Percentiles rank a stretch among this genome's conserved stretches.
Conservation (phyloP, 2,113 vertebrate species). For the Crotalus helleri region DNA sequence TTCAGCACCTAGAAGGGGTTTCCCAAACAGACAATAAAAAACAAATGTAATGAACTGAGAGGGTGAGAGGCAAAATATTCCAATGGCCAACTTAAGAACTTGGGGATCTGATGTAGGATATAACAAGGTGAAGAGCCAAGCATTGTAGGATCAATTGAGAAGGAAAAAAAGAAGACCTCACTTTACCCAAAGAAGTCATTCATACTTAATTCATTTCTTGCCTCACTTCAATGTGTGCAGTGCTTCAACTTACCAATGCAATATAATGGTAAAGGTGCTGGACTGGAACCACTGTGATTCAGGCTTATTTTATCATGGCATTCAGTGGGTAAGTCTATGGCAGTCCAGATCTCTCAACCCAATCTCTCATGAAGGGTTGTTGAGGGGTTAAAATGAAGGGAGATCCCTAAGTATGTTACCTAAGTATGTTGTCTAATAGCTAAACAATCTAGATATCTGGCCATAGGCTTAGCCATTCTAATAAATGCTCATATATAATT, state of each 20-base stretch:
- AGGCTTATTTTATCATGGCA: neutral
- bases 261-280: neutral
- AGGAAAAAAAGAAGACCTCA: neutral
- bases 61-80: neutral
- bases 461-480: neutral
- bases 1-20: neutral
- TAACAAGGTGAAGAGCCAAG: neutral
- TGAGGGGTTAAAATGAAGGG: neutral
- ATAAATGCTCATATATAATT: neutral
- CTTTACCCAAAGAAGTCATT: neutral
- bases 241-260: neutral
- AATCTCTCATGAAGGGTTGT: neutral
- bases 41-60: neutral
- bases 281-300: neutral
- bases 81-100: neutral
- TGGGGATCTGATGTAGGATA: neutral
- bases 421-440: neutral
- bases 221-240: neutral
- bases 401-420: neutral
- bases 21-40: neutral
- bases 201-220: neutral
- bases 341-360: neutral
- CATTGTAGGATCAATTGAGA: neutral
- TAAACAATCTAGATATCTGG: neutral
- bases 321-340: neutral